Evolutionary conservation across 2,797 vertebrate genomes (phyloP).

Genomic region (Sardinella longiceps): DNA sequence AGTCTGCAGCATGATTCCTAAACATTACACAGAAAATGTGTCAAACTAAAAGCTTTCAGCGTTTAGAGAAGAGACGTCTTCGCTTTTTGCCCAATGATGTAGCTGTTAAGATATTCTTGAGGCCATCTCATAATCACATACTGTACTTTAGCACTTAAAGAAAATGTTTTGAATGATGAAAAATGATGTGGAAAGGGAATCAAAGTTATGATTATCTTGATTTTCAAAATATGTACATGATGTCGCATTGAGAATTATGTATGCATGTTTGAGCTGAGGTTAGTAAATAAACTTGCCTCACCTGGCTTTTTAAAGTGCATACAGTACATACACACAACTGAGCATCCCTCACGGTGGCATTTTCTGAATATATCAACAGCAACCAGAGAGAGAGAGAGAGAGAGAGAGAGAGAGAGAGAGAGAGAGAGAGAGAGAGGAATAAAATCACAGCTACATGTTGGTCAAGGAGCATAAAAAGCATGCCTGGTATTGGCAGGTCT

Average conservation of each 20-base stretch:
- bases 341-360: not conserved
- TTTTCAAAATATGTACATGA: not conserved
- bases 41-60: constrained; percentile 14
- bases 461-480: not conserved
- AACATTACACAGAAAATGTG: constrained; percentile 3
- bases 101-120: not conserved
- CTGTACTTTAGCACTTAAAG: not conserved
- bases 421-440: not conserved
- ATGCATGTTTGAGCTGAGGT: not conserved
- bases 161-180: too few species aligned
- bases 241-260: too few species aligned
- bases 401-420: not conserved
- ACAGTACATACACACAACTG: not conserved
- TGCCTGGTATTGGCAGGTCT: not conserved
- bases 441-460: not conserved
- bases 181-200: not conserved
- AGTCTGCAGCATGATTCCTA: not conserved
- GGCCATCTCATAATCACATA: too few species aligned
- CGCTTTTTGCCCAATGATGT: not conserved
- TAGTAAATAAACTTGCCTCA: not conserved
- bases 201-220: not conserved
- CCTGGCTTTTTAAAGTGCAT: not conserved
- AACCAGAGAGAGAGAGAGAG: not conserved
- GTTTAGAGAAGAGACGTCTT: not conserved
- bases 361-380: not conserved